Base-by-base conservation (phyloP, 2,888 invertebrate species). In the Leptinotarsa tumamoca region DNA sequence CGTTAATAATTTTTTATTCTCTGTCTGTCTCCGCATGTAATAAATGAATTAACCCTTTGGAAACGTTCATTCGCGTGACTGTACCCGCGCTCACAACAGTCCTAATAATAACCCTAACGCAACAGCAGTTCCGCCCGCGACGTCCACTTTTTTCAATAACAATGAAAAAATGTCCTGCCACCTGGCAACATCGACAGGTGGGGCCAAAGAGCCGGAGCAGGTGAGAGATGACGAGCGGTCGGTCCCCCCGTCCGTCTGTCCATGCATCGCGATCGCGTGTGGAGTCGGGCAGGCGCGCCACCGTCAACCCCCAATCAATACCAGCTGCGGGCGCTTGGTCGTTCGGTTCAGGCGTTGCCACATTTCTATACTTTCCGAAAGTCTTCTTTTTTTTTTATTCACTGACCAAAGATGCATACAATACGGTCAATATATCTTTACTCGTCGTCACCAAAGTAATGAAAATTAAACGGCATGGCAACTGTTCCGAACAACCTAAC, bases 291-390 rank as follows among this genome's bases (percentile, higher is more conserved):
- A 85, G 88, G 87, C 88, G 86, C 85, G 81, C 79, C 83, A 79
- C 78, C 77, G 76, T 72, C 80, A 80, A 81, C 82, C 82, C 79
- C 80, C 82, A 85, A 85, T 84, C 84, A 83, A 84, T 84, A 84
- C 83, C 84, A 81, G 88, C 87, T 89, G 89, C 90, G 83, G 90
- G 88, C 89, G 89, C 90, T 89, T 87, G 68, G 76, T 71, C 73
- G 58, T 76, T 76, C 73, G 67, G 71, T 43, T 68, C 67, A 73
- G 51, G 14, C 52, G 76, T 78, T 79, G 78, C 75, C 80, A 18
- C 27, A 14, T 54, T 68, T 13, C 17, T 10, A 10, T 1, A 43
- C 43, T 68, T 68, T 21, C 21, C 1, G 54, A 33, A 52, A 27
- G 51, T 18, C 50, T 27, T 0, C 7, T 27, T 49, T 61, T 18